Conservation (phyloP, 2,797 vertebrate species). For the Crenuchus spilurus region DNA sequence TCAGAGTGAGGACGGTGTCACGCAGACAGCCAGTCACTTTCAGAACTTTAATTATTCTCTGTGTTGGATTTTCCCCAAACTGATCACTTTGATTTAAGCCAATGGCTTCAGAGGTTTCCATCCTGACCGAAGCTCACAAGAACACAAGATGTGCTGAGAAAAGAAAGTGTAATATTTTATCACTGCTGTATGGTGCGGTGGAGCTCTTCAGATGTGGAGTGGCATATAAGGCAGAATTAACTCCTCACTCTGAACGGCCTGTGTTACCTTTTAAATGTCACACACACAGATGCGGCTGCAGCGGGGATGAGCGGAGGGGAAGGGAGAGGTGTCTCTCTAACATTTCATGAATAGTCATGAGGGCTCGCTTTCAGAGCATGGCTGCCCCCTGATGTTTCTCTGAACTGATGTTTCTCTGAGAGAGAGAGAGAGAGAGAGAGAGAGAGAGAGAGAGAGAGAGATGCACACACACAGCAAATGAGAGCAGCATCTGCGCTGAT, state of each 20-base stretch:
- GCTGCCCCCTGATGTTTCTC: conserved; percentile 77
- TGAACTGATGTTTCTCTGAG: conserved; percentile 65
- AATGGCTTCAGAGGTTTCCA: neutral
- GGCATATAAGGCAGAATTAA: conserved; percentile 79
- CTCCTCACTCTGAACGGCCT: conserved; percentile 78
- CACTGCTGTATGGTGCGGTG: conserved; percentile 74
- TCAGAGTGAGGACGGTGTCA: neutral
- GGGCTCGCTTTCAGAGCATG: conserved; percentile 77
- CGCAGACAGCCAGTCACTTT: neutral
- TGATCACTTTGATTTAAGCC: neutral
- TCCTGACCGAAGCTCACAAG: neutral
- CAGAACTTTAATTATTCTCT: neutral
- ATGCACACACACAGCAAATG: no score
- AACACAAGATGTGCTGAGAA: neutral
- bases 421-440: conserved; percentile 40
- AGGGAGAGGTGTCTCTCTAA: conserved; percentile 75
- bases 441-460: conserved; percentile 54
- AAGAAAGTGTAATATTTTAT: conserved; percentile 78
- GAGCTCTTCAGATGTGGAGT: conserved; percentile 75
- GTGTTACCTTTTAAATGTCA: conserved; percentile 85
- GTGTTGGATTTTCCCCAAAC: neutral
- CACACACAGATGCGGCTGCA: conserved; percentile 69
- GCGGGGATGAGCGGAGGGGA: conserved; percentile 73
- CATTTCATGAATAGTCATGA: conserved; percentile 79
- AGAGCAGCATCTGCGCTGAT: conserved; percentile 58